phyloP scores from a whole-genome alignment of 2,113 vertebrate genomes.

The Nerophis lumbriciformis region DNA sequence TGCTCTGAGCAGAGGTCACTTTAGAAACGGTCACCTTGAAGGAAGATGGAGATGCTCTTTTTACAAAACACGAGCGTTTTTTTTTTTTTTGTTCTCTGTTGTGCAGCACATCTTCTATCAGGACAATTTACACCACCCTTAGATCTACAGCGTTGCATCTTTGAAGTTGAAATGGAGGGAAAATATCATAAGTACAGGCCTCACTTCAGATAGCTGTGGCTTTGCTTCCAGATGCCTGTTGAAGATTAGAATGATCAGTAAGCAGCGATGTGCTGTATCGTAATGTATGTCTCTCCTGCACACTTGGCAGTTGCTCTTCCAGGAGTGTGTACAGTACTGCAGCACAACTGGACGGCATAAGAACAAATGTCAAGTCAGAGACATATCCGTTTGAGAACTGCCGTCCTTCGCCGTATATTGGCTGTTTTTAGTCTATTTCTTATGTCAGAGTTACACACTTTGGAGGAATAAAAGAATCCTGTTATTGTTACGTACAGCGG shows the following conservation, averaged over 20 bases:
- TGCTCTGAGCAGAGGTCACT: constrained; percentile 34
- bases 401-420: too few relatives aligned
- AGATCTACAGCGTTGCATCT: constrained; percentile 61
- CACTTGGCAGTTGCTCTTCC: constrained; percentile 46
- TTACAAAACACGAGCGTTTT: constrained; percentile 27
- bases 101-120: constrained; percentile 58
- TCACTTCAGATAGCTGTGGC: constrained; percentile 60
- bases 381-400: neutral
- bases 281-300: constrained; percentile 45
- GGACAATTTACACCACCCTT: constrained; percentile 51
- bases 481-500: too few relatives aligned
- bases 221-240: constrained; percentile 57
- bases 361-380: constrained; percentile 20
- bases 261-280: constrained; percentile 52
- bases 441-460: too few relatives aligned
- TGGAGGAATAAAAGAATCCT: too few relatives aligned
- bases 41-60: constrained; percentile 24
- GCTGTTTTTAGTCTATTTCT: too few relatives aligned
- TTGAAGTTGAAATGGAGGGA: constrained; percentile 69
- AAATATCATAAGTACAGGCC: constrained; percentile 68
- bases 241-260: constrained; percentile 63
- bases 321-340: constrained; percentile 8
- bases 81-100: constrained; percentile 47
- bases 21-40: constrained; percentile 22
- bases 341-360: constrained; percentile 22